Evolutionary conservation across 2,888 invertebrate species (phyloP).

Genomic region (Philaethria dido): DNA sequence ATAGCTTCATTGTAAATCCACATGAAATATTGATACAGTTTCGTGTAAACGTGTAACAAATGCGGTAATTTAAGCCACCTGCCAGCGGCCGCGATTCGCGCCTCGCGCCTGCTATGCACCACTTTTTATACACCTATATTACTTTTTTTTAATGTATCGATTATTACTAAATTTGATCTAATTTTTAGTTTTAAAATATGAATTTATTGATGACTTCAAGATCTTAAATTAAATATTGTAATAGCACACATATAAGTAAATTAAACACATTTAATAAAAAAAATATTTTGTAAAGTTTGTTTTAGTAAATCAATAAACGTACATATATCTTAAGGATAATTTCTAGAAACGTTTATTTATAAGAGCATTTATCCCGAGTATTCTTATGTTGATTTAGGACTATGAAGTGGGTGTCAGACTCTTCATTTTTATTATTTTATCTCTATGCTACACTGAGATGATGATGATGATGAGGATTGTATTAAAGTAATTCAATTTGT

Average conservation of each 20-base stretch:
- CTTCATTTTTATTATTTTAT: constrained; percentile 33
- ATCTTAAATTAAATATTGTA: constrained; percentile 33
- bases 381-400: constrained; percentile 69
- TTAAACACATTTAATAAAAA: too few relatives aligned
- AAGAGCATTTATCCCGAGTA: constrained; percentile 36
- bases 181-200: constrained; percentile 54
- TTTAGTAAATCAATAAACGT: constrained; percentile 5
- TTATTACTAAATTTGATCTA: constrained; percentile 35
- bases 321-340: background rate
- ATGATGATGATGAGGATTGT: too few relatives aligned
- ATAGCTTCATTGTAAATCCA: constrained; percentile 79
- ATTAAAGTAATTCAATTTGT: constrained; percentile 25
- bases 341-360: constrained; percentile 34
- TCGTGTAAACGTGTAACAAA: constrained; percentile 84
- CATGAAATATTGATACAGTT: constrained; percentile 84
- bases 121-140: constrained; percentile 69
- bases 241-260: too few relatives aligned
- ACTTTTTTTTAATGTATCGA: constrained; percentile 49
- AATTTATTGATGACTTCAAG: background rate
- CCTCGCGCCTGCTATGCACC: constrained; percentile 66
- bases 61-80: constrained; percentile 83
- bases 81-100: constrained; percentile 63
- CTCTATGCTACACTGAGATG: constrained; percentile 4
- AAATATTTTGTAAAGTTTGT: too few relatives aligned
- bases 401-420: constrained; percentile 37